Base-by-base conservation (phyloP, 2,888 invertebrate species). In the Tachina lurida region DNA sequence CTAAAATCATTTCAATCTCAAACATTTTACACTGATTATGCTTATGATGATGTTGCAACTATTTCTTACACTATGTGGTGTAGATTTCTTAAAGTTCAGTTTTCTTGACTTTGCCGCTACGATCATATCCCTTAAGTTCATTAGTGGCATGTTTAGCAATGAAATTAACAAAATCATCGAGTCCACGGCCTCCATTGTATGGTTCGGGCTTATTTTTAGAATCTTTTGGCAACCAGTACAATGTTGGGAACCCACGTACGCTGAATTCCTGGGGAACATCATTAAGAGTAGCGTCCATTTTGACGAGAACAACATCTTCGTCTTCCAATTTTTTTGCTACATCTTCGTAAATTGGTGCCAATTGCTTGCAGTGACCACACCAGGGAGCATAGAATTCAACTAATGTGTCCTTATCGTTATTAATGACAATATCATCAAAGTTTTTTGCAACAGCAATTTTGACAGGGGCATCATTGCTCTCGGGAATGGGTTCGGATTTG, bases 351-450 rank as follows among this genome's bases (percentile, higher is more conserved):
- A 97, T 94, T 22, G 99, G 99, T 3, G 97, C 95, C 67, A 99
- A 94, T 93, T 97, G 97, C 93, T 99, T 99, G 94, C 99, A 99
- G 92, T 99, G 99, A 88, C 99, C 99, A 93, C 98, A 98, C 99
- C 99, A 99, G 1, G 99, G 99, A 49, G 99, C 99, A 93, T 99
- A 99, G 94, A 99, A 99, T 94, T 99, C 99, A 88, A 99, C 95
- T 60, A 99, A 94, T 3, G 97, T 97, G 92, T 99, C 99, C 91
- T 98, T 96, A 47, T 94, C 96, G 89, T 97, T 96, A 91, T 99
- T 96, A 3, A 95, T 95, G 1, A 99, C 98, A 79, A 98, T 94
- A 78, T 99, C 97, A 91, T 98, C 97, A 93, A 99, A 99, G 94
- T 99, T 99, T 94, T 98, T 98, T 87, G 96, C 99, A 10, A 99